Evolutionary conservation across 2,888 invertebrate species (phyloP), one percentile per base, ranked within the genome.

Genomic region (Agonum fuliginosum): DNA sequence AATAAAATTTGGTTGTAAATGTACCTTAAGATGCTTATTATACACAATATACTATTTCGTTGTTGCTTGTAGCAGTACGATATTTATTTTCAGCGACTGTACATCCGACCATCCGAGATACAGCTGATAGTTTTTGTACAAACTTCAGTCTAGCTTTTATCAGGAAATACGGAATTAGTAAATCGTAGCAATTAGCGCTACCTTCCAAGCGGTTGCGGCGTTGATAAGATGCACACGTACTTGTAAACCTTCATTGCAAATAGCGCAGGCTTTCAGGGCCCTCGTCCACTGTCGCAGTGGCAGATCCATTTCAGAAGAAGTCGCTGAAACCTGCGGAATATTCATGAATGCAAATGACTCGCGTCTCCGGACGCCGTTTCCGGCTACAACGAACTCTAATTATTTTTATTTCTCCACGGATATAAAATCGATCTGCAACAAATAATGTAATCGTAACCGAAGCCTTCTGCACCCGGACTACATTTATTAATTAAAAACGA

Each of bases 271-370:
- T 46, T 46, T 46, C 12, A 46, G 46, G 30, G 30, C 30, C 4
- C 30, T 30, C 8, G 3, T 8, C 30, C 3, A 30, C 30, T 30
- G 43, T 19, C 19, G 48, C 10, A 20, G 19, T 48, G 19, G 4
- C 54, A 51, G 54, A 54, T 24, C 54, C 24, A 54, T 54, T 24
- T 30, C 27, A 17, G 58, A 62, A 62, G 27, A 62, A 62, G 30
- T 62, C 30, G 58, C 19, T n/a, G n/a, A n/a, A n/a, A n/a, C n/a
- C n/a, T n/a, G 12, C 30, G 58, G 58, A 62, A 62, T 62, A 62
- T 62, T 62, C 58, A 62, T 62, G 58, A 62, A 62, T 62, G 58
- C 58, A 62, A 62, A 62, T 62, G 54, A 10, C 54, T 24, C 24
- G 54, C n/a, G 54, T n/a, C 10, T n/a, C 8, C 20, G 20, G 19